Percentiles rank a stretch among this genome's conserved stretches.
Evolutionary conservation across 2,888 invertebrate species (phyloP).

Genomic region (Luffia ferchaultella): DNA sequence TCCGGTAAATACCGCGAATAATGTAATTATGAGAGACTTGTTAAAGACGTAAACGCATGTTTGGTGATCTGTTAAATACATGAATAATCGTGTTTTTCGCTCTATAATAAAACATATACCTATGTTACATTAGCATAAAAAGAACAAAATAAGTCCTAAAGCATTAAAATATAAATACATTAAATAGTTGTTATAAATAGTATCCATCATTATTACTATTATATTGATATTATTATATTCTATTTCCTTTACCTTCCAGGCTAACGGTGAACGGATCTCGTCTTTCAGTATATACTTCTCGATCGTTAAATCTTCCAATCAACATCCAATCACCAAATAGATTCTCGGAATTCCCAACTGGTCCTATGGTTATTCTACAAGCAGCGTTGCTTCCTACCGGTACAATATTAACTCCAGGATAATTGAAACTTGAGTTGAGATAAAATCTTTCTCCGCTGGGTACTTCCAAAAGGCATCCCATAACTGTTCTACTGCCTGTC

Average conservation of each 20-base stretch:
- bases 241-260: background rate
- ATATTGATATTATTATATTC: too few relatives aligned
- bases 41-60: too few relatives aligned
- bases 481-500: background rate
- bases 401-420: constrained; percentile 7
- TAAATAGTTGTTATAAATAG: too few relatives aligned
- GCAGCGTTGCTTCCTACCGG: constrained; percentile 9
- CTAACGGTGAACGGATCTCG: background rate
- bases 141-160: too few relatives aligned
- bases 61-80: too few relatives aligned
- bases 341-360: constrained; percentile 5
- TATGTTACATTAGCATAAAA: too few relatives aligned
- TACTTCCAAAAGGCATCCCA: background rate
- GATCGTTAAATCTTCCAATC: constrained; percentile 5
- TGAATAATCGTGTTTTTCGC: too few relatives aligned
- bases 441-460: background rate
- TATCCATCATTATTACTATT: too few relatives aligned
- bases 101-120: too few relatives aligned
- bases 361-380: constrained; percentile 10
- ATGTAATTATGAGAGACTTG: too few relatives aligned
- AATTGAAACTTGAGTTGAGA: background rate
- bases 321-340: constrained; percentile 10
- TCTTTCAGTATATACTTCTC: background rate
- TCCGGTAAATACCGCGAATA: too few relatives aligned
- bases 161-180: too few relatives aligned